These are phyloP conservation scores for Agrotis exclamationis DNA, from an alignment of 2,888 invertebrate genomes.

Conservation along the genomic window DNA sequence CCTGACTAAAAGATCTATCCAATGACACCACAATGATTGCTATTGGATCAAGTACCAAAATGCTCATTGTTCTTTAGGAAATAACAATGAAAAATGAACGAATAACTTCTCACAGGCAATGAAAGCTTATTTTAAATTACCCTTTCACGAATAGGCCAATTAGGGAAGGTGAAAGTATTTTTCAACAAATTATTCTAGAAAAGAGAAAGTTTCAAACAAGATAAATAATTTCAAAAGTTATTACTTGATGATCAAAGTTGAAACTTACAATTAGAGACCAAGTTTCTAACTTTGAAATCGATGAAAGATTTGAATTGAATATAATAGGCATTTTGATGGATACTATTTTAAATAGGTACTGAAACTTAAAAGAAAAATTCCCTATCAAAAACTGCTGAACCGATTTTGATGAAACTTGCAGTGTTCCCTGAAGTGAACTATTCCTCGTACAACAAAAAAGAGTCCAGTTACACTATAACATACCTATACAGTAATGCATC, in stretches of 20 bases:
- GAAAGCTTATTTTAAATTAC: constrained; percentile 2
- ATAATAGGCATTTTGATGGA: not conserved
- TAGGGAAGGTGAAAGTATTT: not conserved
- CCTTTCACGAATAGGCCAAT: not conserved
- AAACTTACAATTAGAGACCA: not conserved
- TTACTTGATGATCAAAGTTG: not conserved
- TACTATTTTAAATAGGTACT: not conserved
- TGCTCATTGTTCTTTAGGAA: too few relatives aligned
- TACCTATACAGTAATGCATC: too few relatives aligned
- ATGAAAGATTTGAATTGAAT: constrained; percentile 1
- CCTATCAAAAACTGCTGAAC: too few relatives aligned
- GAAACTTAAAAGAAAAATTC: too few relatives aligned
- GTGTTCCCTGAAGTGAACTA: too few relatives aligned
- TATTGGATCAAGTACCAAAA: too few relatives aligned
- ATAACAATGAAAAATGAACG: not conserved
- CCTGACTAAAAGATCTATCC: too few relatives aligned
- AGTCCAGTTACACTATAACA: too few relatives aligned
- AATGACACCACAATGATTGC: too few relatives aligned
- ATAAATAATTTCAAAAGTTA: constrained; percentile 11
- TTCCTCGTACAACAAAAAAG: too few relatives aligned
- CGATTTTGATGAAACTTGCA: too few relatives aligned
- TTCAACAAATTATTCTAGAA: not conserved
- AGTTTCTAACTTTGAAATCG: not conserved
- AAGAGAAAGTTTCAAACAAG: not conserved
- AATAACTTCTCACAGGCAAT: not conserved